Base-by-base conservation (phyloP, 2,888 invertebrate genomes). In the Alviniconcha strummeri region DNA sequence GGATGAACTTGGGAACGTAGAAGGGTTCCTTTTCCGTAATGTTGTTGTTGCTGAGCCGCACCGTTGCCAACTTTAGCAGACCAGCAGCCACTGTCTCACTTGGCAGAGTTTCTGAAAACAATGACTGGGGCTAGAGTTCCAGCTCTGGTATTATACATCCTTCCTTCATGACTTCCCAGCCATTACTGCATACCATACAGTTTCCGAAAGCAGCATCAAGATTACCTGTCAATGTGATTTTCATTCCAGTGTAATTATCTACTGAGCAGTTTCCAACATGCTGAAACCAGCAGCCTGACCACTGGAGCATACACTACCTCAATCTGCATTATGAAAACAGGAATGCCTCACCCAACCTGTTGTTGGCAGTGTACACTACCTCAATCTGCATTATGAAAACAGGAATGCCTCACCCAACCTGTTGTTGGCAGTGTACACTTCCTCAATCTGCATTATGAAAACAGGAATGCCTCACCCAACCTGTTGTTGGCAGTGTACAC, bases 1-100 rank as follows among this genome's bases (percentile, higher is more conserved):
- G 84, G n/a, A 92, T 88, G 85, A 92, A 92, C 83, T 91, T 91
- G 57, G 93, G 92, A 72, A 93, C 86, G 80, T 83, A 92, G 82
- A 90, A 90, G 9, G 92, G 92, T 17, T 90, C 89, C 64, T 90
- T 91, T 56, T 88, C 89, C 8, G 86, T 85, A 9, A 93, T 86
- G 1, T 84, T 84, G 86, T 93, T 93, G 69, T 89, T 86, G 55
- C 87, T 85, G 13, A 93, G 87, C 82, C 90, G 90, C 11, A 93
- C 79, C 72, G 88, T 90, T 17, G 83, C 84, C n/a, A 93, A 86
- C 75, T 86, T 87, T 5, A 87, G 81, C n/a, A 92, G 81, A 5
- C 82, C 81, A 15, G 80, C 69, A 17, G 91, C 88, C 17, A 89
- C 80, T 17, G 80, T 84, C 81, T 91, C 91, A 85, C 85, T 88